Evolutionary conservation across 2,888 invertebrate species (phyloP).

Genomic region (Noctua comes): DNA sequence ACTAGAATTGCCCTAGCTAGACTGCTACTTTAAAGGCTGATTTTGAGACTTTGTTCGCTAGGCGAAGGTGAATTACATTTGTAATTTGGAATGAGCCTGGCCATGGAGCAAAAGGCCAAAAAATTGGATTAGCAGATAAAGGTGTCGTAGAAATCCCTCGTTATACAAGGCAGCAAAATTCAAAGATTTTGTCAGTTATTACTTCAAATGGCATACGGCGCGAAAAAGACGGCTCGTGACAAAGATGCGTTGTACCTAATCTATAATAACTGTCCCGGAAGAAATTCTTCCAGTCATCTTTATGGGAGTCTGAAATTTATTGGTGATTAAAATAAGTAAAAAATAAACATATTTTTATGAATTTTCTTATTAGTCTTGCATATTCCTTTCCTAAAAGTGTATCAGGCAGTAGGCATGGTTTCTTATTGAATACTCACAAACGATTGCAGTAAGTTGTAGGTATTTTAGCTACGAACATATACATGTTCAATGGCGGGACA

Average conservation of each 20-base stretch:
- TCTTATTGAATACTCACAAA: background rate
- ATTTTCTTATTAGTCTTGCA: background rate
- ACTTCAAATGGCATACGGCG: background rate
- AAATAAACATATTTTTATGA: constrained; percentile 7
- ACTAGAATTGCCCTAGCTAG: background rate
- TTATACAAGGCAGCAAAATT: background rate
- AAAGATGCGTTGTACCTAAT: background rate
- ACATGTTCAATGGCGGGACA: too few species aligned
- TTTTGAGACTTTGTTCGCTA: background rate
- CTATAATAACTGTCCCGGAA: background rate
- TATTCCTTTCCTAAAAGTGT: background rate
- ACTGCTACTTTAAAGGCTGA: background rate
- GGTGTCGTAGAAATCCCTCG: background rate
- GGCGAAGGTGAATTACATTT: background rate
- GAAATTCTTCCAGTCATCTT: background rate
- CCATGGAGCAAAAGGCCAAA: background rate
- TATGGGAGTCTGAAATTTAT: background rate
- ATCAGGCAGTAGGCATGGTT: background rate
- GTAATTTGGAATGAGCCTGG: background rate
- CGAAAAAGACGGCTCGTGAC: background rate
- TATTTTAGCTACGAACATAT: too few species aligned
- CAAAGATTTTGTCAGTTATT: background rate
- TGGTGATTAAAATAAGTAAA: background rate
- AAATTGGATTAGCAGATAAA: background rate
- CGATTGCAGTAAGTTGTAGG: background rate